Conservation (phyloP, 2,797 vertebrate species). For the Sarcophilus harrisii region DNA sequence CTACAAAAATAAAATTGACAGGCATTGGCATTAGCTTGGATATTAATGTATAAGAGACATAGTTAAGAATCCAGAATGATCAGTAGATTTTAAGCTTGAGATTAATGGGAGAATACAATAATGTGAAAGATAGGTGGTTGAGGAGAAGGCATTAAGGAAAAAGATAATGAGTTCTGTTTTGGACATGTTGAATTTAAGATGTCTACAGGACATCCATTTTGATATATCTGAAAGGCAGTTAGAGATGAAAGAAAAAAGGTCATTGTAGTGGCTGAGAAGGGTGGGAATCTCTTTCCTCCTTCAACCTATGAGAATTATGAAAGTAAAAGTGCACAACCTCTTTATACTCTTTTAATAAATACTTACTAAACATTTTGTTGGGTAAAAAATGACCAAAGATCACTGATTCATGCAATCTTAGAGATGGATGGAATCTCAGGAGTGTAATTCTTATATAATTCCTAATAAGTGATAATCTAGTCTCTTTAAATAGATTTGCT, state of each 20-base stretch:
- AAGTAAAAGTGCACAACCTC: background rate
- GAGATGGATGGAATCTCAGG: background rate
- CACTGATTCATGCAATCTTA: background rate
- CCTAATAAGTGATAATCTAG: background rate
- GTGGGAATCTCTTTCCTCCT: background rate
- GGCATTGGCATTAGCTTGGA: background rate
- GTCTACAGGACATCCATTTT: background rate
- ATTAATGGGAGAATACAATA: background rate
- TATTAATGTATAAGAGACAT: background rate
- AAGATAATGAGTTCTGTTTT: background rate
- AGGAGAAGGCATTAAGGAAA: background rate
- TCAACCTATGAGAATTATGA: background rate
- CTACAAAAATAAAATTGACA: background rate
- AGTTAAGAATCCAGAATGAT: background rate
- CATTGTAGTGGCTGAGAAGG: background rate
- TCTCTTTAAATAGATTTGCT: background rate
- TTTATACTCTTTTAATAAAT: background rate
- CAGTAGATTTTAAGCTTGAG: background rate
- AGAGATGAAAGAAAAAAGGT: background rate
- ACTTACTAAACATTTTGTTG: background rate
- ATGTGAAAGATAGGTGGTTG: background rate
- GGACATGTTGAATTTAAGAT: background rate
- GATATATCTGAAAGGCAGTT: background rate
- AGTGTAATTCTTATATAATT: background rate
- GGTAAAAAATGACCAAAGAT: background rate